phyloP scores from a whole-genome alignment of 2,888 invertebrate species.

The Calephelis perditalis region DNA sequence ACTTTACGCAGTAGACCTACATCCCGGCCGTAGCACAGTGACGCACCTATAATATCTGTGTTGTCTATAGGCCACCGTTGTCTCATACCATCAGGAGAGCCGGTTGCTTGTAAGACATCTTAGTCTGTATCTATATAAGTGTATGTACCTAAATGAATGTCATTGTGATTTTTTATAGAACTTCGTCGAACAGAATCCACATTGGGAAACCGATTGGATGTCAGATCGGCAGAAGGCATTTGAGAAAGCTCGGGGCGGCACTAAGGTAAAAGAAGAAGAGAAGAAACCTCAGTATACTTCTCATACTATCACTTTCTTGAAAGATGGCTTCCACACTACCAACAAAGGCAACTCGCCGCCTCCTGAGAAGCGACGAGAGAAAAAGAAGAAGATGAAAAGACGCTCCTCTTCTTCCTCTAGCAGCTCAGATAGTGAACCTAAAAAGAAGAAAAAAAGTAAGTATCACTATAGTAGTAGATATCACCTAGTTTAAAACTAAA shows the following conservation, averaged over 20 bases:
- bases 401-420: slow-evolving; percentile 48
- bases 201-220: slow-evolving; percentile 93
- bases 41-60: too few species aligned
- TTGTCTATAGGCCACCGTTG: too few species aligned
- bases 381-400: slow-evolving; percentile 66
- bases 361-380: slow-evolving; percentile 48
- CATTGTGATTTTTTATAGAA: slow-evolving; percentile 66
- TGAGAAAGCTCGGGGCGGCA: slow-evolving; percentile 60
- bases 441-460: slow-evolving; percentile 77
- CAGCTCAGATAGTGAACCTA: slow-evolving; percentile 53
- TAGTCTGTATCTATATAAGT: neutral
- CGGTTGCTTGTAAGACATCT: too few species aligned
- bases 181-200: slow-evolving; percentile 90
- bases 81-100: too few species aligned
- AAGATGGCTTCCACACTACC: slow-evolving; percentile 68
- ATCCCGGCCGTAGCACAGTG: too few species aligned
- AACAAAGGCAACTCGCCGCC: slow-evolving; percentile 38
- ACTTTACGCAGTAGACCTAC: too few species aligned
- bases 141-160: neutral
- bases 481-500: too few species aligned
- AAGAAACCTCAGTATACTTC: slow-evolving; percentile 56
- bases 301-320: slow-evolving; percentile 68
- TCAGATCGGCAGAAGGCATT: slow-evolving; percentile 87
- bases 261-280: slow-evolving; percentile 41
- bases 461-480: neutral